Conservation (phyloP, 2,113 vertebrate species). For the Oreochromis niloticus region DNA sequence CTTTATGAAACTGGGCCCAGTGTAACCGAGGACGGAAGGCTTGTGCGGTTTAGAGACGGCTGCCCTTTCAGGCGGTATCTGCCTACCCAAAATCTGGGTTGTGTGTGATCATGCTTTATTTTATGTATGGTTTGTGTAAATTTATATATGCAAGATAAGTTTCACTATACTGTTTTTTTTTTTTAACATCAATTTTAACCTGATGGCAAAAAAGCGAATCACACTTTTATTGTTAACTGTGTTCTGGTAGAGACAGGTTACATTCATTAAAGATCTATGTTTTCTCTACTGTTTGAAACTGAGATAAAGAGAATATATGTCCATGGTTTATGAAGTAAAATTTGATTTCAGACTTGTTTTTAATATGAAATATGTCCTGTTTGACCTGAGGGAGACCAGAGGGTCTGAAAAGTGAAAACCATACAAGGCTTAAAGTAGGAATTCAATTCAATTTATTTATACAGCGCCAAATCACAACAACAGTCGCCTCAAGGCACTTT, state of each 20-base stretch:
- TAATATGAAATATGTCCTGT: background rate
- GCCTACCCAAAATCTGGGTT: fast-evolving
- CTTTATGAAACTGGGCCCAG: background rate
- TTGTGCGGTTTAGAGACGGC: fast-evolving
- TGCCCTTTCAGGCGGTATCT: background rate
- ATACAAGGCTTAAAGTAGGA: background rate
- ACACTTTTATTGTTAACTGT: background rate
- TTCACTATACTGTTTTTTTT: background rate
- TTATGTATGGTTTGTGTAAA: background rate
- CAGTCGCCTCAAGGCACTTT: background rate
- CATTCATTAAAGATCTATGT: background rate
- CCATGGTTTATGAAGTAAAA: background rate
- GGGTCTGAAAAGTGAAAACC: background rate
- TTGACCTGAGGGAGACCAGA: background rate
- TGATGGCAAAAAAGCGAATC: background rate
- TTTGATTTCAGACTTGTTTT: fast-evolving
- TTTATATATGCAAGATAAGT: background rate
- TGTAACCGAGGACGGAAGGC: background rate
- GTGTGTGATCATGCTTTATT: background rate
- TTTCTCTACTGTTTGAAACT: background rate
- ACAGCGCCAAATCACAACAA: background rate
- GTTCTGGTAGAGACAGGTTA: background rate
- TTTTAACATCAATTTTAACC: background rate
- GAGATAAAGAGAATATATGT: background rate
- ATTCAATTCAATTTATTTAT: background rate